These are phyloP conservation scores for Eulithis testata DNA, from an alignment of 2,888 invertebrate species.

Conservation along the genomic window DNA sequence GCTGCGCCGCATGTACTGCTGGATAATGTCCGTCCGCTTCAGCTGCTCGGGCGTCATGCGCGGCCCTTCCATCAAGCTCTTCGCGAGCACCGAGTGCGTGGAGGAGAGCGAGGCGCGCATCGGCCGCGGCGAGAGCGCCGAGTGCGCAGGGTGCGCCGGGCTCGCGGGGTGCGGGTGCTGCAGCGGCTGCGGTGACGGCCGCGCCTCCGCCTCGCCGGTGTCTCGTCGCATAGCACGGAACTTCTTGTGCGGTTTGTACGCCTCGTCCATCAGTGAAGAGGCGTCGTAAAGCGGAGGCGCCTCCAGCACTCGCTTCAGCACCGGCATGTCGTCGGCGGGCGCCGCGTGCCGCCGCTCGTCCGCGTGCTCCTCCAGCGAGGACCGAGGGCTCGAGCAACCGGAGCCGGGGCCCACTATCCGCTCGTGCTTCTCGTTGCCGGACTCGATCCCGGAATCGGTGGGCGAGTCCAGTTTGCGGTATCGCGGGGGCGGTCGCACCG, in stretches of 20 bases:
- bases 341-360: conserved; percentile 83
- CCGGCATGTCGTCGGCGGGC: conserved; percentile 95
- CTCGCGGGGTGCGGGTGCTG: conserved; percentile 78
- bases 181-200: conserved; percentile 80
- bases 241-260: conserved; percentile 97
- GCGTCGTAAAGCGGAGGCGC: conserved; percentile 96
- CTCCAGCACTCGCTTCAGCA: conserved; percentile 95
- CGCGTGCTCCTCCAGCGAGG: conserved; percentile 91
- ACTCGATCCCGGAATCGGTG: conserved; percentile 96
- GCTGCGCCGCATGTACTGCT: conserved; percentile 94
- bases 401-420: conserved; percentile 88
- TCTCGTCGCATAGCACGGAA: conserved; percentile 94
- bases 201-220: conserved; percentile 89
- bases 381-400: conserved; percentile 94
- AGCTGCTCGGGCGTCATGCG: conserved; percentile 96
- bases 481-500: conserved; percentile 87
- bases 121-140: conserved; percentile 82
- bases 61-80: conserved; percentile 96
- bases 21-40: conserved; percentile 96
- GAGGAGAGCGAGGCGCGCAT: conserved; percentile 88
- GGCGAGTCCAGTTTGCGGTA: conserved; percentile 95
- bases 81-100: conserved; percentile 95
- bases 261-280: conserved; percentile 96
- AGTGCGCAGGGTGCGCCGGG: conserved; percentile 57
- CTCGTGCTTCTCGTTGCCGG: conserved; percentile 95